A percentile compares a stretch with the other conserved stretches of the same genome.
Conservation (phyloP, 2,797 vertebrate species). For the Sorex maritimensis region DNA sequence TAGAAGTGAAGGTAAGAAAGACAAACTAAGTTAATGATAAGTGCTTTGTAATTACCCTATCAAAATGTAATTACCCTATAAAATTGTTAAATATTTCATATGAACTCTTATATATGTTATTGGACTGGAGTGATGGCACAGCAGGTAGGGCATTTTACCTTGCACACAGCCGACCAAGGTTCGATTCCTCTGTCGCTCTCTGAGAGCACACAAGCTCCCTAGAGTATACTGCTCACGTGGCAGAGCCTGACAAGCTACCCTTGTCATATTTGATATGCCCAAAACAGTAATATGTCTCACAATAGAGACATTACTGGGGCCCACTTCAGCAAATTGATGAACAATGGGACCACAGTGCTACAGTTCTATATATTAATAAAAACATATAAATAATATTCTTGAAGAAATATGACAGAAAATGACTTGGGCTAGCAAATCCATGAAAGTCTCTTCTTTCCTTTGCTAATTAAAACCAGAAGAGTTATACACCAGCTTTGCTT, state of each 20-base stretch:
- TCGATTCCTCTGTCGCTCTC: too few species aligned
- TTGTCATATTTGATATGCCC: too few species aligned
- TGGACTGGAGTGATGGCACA: not conserved
- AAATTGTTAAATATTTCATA: not conserved
- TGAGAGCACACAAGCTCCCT: too few species aligned
- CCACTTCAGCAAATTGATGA: too few species aligned
- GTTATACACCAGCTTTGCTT: constrained; percentile 38
- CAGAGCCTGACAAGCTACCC: too few species aligned
- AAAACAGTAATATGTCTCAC: too few species aligned
- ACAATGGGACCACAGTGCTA: too few species aligned
- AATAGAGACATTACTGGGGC: too few species aligned
- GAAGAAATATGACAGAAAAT: not conserved
- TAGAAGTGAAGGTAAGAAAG: not conserved
- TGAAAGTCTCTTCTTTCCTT: not conserved
- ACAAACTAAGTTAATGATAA: not conserved
- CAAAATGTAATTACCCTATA: not conserved
- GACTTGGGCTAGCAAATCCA: not conserved
- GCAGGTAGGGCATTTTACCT: too few species aligned
- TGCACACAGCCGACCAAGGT: too few species aligned
- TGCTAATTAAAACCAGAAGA: constrained; percentile 34
- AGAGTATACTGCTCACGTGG: too few species aligned
- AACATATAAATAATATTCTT: not conserved
- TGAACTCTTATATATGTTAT: constrained; percentile 19
- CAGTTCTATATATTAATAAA: constrained; percentile 31
- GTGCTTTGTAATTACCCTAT: not conserved